Percentiles rank a stretch among this genome's conserved stretches.
These are phyloP conservation scores for Lucinisca nassula DNA, from an alignment of 2,888 invertebrate genomes.

Conservation along the genomic window DNA sequence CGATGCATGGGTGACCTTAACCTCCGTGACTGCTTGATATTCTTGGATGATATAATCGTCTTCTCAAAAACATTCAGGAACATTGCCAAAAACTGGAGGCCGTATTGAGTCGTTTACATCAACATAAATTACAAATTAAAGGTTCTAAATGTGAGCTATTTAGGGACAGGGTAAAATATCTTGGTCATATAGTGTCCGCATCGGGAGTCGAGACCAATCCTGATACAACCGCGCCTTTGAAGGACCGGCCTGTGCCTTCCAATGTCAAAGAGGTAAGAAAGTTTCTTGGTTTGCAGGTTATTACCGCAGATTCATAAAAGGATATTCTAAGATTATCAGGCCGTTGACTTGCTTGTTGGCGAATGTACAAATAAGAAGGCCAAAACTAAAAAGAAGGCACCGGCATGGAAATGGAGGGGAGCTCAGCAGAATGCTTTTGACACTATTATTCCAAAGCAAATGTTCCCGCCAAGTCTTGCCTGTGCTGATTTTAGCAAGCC, in stretches of 20 bases:
- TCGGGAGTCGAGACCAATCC: constrained; percentile 13
- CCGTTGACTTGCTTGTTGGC: constrained; percentile 5
- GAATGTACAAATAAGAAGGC: neutral
- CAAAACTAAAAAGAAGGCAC: neutral
- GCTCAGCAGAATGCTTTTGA: constrained; percentile 42
- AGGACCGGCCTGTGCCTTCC: neutral
- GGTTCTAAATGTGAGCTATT: constrained; percentile 24
- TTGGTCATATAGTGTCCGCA: constrained; percentile 4
- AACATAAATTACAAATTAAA: constrained; percentile 22
- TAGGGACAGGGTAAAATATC: neutral
- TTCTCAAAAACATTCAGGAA: constrained; percentile 2
- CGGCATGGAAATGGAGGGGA: constrained; percentile 22
- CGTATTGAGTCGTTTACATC: neutral
- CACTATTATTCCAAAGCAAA: constrained; percentile 10
- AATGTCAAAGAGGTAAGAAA: constrained; percentile 9
- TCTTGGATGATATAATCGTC: constrained; percentile 22
- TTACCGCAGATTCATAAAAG: constrained; percentile 5
- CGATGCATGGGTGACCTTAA: constrained; percentile 25
- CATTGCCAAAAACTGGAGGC: neutral
- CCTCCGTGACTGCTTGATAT: constrained; percentile 3
- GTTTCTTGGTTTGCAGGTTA: constrained; percentile 32
- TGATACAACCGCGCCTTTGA: neutral
- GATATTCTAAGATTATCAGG: neutral
- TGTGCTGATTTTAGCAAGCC: constrained; percentile 43
- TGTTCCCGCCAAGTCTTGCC: constrained; percentile 41